phyloP scores from a whole-genome alignment of 2,888 invertebrate species.

The Hyalella azteca region DNA sequence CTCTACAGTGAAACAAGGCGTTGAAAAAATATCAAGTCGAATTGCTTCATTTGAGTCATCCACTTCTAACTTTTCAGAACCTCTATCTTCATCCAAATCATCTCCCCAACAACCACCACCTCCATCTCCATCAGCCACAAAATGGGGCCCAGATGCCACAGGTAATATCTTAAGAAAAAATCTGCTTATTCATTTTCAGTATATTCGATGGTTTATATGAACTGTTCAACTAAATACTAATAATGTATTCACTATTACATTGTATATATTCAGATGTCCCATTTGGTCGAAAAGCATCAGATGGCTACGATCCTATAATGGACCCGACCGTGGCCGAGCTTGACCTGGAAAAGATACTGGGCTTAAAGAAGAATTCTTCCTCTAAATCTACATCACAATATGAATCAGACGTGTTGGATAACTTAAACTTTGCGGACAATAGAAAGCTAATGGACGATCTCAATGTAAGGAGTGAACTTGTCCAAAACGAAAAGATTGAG shows the following conservation, averaged over 20 bases:
- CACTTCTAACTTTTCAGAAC: not conserved
- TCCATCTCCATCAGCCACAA: not conserved
- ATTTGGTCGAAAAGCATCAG: not conserved
- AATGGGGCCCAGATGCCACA: constrained; percentile 19
- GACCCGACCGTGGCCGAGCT: constrained; percentile 30
- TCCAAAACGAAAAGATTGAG: not conserved
- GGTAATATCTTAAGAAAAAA: no score
- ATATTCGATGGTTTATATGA: no score
- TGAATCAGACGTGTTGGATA: not conserved
- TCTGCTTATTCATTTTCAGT: no score
- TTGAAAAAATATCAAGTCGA: not conserved
- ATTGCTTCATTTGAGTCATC: not conserved
- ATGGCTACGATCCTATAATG: constrained; percentile 25
- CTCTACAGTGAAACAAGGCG: not conserved
- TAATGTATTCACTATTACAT: no score
- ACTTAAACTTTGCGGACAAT: not conserved
- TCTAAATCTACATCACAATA: not conserved
- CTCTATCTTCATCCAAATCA: not conserved
- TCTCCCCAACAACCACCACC: not conserved
- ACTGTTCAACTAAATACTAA: no score
- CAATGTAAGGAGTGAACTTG: not conserved
- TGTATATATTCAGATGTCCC: constrained; percentile 18
- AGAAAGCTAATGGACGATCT: not conserved
- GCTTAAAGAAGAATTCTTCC: not conserved
- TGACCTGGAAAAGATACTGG: constrained; percentile 30